Conservation (phyloP, 2,888 invertebrate species). For the Cheilosia scutellata region DNA sequence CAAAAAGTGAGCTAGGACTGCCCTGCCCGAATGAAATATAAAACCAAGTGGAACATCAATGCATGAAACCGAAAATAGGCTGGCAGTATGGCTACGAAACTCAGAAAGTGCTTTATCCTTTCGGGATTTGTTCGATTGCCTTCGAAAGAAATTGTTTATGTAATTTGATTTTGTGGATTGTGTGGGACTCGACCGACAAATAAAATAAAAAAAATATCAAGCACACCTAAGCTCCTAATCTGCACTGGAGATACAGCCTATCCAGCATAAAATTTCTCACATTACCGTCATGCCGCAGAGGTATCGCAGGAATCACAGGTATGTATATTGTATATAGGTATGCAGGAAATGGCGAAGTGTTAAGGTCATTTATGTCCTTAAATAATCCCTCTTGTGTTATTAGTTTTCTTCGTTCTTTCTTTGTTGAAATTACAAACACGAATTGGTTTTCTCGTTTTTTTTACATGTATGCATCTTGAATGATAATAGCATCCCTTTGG, state of each 20-base stretch:
- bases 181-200: neutral
- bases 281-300: constrained; percentile 1
- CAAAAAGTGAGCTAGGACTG: neutral
- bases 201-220: neutral
- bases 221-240: constrained; percentile 43
- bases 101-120: constrained; percentile 51
- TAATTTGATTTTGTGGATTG: constrained; percentile 56
- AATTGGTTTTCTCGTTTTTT: neutral
- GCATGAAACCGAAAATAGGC: neutral
- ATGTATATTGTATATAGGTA: neutral
- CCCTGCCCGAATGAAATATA: neutral
- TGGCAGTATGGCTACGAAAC: constrained; percentile 8
- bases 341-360: constrained; percentile 27
- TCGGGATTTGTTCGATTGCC: constrained; percentile 56
- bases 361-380: constrained; percentile 57
- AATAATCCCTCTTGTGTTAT: constrained; percentile 63
- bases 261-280: constrained; percentile 39
- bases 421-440: constrained; percentile 24
- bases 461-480: constrained; percentile 21
- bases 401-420: constrained; percentile 44
- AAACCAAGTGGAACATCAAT: constrained; percentile 7
- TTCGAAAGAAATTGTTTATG: constrained; percentile 55
- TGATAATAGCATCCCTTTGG: constrained; percentile 42
- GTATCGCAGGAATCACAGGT: neutral
- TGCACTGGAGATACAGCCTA: constrained; percentile 21